Conservation (phyloP, 2,888 invertebrate genomes). For the Petrolisthes manimaculis region DNA sequence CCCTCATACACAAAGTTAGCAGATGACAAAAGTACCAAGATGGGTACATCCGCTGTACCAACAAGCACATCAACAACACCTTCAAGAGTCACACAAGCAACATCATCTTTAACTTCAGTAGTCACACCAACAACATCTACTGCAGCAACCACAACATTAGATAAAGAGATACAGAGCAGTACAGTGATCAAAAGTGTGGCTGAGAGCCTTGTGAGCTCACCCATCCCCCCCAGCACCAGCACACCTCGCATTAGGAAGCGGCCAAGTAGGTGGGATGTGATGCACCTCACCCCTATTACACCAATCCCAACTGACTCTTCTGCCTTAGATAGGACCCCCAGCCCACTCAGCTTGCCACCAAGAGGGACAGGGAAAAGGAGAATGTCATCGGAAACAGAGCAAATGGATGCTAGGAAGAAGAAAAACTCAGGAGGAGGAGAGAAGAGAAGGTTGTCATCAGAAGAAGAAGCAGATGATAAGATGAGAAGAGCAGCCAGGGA, state of each 20-base stretch:
- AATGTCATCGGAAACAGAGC: conserved; percentile 22
- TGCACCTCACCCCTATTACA: conserved; percentile 49
- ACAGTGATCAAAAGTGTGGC: neutral
- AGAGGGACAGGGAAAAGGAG: neutral
- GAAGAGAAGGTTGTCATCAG: conserved; percentile 24
- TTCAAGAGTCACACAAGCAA: neutral
- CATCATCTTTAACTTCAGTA: neutral
- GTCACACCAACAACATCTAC: neutral
- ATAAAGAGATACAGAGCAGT: neutral
- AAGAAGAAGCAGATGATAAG: neutral
- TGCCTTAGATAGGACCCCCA: neutral
- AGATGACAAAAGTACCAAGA: neutral
- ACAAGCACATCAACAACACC: conserved; percentile 16
- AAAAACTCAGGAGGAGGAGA: too few relatives aligned
- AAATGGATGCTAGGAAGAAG: neutral
- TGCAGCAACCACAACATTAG: neutral
- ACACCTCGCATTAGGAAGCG: conserved; percentile 39
- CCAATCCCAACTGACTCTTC: neutral
- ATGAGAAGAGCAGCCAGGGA: neutral
- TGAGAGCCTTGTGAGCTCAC: neutral
- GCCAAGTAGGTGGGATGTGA: neutral
- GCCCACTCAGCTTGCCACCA: neutral
- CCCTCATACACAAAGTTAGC: neutral
- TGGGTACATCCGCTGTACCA: neutral
- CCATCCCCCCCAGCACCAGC: conserved; percentile 33